phyloP scores from a whole-genome alignment of 2,113 vertebrate genomes.

The Actenoides lindsayi region DNA sequence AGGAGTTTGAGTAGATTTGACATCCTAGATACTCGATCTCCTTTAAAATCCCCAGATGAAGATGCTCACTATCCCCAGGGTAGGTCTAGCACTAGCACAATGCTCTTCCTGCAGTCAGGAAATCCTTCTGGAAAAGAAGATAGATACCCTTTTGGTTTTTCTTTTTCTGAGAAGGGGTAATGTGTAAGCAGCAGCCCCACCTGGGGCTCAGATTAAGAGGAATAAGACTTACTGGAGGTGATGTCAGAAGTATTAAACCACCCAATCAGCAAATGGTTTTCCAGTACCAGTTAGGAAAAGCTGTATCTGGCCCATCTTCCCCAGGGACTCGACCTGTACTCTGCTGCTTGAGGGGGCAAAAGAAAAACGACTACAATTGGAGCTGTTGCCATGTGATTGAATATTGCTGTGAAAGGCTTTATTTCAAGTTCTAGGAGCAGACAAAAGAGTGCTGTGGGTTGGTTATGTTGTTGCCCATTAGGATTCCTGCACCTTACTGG shows the following conservation, averaged over 20 bases:
- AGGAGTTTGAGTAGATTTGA: neutral
- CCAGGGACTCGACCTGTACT: neutral
- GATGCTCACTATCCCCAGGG: neutral
- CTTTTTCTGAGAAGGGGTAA: neutral
- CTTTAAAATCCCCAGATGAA: neutral
- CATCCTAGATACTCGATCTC: neutral
- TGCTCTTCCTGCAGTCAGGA: neutral
- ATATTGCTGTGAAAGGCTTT: neutral
- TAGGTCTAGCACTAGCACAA: neutral
- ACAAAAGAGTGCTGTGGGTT: neutral
- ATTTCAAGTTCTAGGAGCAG: neutral
- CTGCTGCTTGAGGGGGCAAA: neutral
- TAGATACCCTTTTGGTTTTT: too few relatives aligned
- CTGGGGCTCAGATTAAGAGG: neutral
- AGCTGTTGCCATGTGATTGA: neutral
- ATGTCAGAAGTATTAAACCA: neutral
- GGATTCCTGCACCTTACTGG: neutral
- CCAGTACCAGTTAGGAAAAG: neutral
- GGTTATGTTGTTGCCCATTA: neutral
- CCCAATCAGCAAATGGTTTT: neutral
- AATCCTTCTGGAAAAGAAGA: neutral
- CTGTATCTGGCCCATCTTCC: neutral
- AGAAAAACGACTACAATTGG: neutral
- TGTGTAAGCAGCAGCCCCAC: neutral
- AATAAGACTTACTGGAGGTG: neutral